Evolutionary conservation across 2,888 invertebrate genomes (phyloP).

Genomic region (Cephus pygmeus): DNA sequence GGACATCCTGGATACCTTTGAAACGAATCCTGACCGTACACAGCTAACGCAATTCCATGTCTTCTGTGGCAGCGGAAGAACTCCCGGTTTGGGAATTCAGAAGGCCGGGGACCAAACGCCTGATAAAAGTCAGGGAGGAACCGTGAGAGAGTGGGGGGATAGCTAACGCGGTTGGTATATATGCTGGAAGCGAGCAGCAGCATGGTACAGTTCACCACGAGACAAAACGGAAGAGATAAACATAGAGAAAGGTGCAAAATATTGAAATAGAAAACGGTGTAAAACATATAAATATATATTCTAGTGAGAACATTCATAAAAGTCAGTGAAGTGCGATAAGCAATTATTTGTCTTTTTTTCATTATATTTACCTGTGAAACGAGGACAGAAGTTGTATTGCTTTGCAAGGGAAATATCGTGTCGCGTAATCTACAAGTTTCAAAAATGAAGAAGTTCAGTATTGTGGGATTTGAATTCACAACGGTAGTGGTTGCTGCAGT

Average conservation of each 20-base stretch:
- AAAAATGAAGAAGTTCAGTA: slow-evolving; percentile 19
- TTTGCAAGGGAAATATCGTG: not conserved
- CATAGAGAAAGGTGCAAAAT: slow-evolving; percentile 1
- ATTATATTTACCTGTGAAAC: slow-evolving; percentile 2
- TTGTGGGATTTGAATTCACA: slow-evolving; percentile 23
- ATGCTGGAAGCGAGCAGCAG: slow-evolving; percentile 55
- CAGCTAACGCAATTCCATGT: too few species aligned
- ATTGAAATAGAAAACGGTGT: slow-evolving; percentile 2
- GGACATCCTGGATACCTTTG: too few species aligned
- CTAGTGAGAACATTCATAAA: not conserved
- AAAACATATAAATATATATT: too few species aligned
- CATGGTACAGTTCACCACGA: slow-evolving; percentile 60
- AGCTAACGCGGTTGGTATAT: slow-evolving; percentile 55
- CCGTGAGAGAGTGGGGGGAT: slow-evolving; percentile 39
- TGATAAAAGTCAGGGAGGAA: slow-evolving; percentile 58
- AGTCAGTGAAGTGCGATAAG: not conserved
- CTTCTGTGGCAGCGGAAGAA: too few species aligned
- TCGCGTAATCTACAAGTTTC: slow-evolving; percentile 4
- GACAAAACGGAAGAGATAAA: slow-evolving; percentile 52
- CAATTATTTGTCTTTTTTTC: not conserved
- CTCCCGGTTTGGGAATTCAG: slow-evolving; percentile 12
- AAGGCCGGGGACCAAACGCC: slow-evolving; percentile 32
- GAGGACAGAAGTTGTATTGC: not conserved
- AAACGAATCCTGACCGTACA: too few species aligned
- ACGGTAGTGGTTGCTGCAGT: slow-evolving; percentile 25